Conservation (phyloP, 2,797 vertebrate genomes). For the Cheirogaleus major region DNA sequence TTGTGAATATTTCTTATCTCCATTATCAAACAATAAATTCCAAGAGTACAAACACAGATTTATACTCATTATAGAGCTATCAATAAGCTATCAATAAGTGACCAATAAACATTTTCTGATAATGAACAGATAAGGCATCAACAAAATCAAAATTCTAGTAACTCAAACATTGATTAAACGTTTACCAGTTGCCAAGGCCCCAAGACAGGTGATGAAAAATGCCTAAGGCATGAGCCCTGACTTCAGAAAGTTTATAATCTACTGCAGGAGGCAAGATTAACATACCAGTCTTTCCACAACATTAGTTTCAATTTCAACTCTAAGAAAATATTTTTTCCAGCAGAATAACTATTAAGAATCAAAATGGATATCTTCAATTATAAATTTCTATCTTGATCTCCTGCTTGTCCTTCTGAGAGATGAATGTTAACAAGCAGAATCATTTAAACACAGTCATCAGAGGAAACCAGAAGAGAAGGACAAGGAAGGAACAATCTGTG, state of each 20-base stretch:
- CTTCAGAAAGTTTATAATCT: background rate
- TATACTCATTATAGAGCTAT: background rate
- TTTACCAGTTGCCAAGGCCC: background rate
- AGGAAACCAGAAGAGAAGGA: background rate
- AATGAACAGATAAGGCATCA: background rate
- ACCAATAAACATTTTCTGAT: background rate
- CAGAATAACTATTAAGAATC: background rate
- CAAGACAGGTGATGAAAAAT: accelerated
- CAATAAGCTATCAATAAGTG: background rate
- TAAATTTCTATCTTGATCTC: background rate
- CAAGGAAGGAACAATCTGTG: too few species aligned
- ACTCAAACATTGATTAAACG: background rate
- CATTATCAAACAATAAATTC: background rate
- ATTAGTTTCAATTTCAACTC: background rate
- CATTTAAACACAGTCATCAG: background rate
- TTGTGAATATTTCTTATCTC: background rate
- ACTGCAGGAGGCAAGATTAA: background rate
- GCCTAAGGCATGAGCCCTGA: background rate
- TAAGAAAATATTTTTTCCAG: background rate
- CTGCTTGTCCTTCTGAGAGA: background rate
- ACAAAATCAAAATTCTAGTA: background rate
- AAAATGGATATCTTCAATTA: background rate
- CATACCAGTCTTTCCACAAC: background rate
- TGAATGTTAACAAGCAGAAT: background rate
- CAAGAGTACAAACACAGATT: background rate